phyloP scores from a whole-genome alignment of 2,113 vertebrate genomes.

The Petrocephalus microphthalmus region DNA sequence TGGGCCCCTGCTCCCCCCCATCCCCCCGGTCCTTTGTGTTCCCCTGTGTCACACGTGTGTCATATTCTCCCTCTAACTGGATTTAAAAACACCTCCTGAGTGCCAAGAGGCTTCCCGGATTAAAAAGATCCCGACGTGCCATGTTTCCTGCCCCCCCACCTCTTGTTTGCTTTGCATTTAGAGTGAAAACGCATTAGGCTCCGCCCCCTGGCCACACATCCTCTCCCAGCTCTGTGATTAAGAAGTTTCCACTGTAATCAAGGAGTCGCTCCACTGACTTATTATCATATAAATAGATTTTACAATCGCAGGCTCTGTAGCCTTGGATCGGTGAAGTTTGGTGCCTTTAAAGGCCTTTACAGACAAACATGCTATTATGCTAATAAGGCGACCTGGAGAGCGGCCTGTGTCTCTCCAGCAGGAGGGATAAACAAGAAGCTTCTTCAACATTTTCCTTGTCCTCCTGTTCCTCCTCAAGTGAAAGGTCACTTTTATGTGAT shows the following conservation, averaged over 20 bases:
- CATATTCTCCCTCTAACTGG: not conserved
- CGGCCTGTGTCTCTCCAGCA: not conserved
- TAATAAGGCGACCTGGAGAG: not conserved
- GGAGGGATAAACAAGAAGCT: not conserved
- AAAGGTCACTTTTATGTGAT: not conserved
- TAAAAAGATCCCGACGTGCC: not conserved
- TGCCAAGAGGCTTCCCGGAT: not conserved
- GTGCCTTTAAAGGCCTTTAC: constrained; percentile 2
- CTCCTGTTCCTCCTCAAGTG: not conserved
- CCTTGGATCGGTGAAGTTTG: not conserved
- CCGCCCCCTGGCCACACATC: not conserved
- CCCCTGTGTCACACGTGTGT: not conserved
- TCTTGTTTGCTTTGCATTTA: not conserved
- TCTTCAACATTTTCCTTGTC: not conserved
- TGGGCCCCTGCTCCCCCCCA: not conserved
- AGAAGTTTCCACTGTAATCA: constrained; percentile 17
- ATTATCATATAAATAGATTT: constrained; percentile 27
- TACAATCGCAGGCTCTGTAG: not conserved
- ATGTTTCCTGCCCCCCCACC: constrained; percentile 1
- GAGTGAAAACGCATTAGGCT: not conserved
- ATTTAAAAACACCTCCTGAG: not conserved
- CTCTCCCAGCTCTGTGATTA: not conserved
- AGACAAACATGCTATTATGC: not conserved
- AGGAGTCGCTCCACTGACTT: not conserved
- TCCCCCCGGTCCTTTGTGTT: not conserved